Conservation (phyloP, 2,888 invertebrate species). For the Ophion ventricosus region DNA sequence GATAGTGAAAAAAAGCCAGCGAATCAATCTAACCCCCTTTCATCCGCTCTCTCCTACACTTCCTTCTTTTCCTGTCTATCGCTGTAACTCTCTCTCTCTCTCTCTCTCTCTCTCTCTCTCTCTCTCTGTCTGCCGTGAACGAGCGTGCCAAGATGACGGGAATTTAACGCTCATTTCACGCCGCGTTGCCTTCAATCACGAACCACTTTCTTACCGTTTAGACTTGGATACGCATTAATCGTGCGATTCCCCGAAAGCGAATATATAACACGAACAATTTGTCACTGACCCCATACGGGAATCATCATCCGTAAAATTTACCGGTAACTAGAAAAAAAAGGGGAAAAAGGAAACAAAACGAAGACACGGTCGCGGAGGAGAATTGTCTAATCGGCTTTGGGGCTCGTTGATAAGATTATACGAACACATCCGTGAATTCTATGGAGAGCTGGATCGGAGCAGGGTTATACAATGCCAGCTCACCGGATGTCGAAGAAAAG, state of each 20-base stretch:
- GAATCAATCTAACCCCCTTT: conserved; percentile 12
- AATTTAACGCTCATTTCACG: conserved; percentile 65
- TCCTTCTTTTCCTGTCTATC: not conserved
- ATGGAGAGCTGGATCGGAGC: conserved; percentile 22
- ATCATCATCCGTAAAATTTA: conserved; percentile 18
- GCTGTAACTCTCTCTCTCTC: not conserved
- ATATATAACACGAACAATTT: conserved; percentile 12
- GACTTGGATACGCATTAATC: conserved; percentile 55
- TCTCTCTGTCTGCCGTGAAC: conserved; percentile 21
- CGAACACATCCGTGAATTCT: not conserved
- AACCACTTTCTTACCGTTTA: conserved; percentile 54
- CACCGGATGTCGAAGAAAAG: conserved; percentile 49
- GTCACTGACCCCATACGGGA: conserved; percentile 19
- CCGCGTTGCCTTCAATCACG: conserved; percentile 60
- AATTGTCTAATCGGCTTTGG: conserved; percentile 46
- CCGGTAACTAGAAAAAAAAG: not conserved
- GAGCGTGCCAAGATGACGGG: conserved; percentile 54
- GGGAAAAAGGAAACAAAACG: not conserved
- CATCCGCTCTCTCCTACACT: not conserved
- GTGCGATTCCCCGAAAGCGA: conserved; percentile 41
- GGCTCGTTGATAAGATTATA: conserved; percentile 47
- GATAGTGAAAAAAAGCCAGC: conserved; percentile 15
- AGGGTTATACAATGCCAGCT: conserved; percentile 6
- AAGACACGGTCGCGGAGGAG: not conserved
- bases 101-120: not conserved